Evolutionary conservation across 2,113 vertebrate species (phyloP).

Genomic region (Galeopterus variegatus): DNA sequence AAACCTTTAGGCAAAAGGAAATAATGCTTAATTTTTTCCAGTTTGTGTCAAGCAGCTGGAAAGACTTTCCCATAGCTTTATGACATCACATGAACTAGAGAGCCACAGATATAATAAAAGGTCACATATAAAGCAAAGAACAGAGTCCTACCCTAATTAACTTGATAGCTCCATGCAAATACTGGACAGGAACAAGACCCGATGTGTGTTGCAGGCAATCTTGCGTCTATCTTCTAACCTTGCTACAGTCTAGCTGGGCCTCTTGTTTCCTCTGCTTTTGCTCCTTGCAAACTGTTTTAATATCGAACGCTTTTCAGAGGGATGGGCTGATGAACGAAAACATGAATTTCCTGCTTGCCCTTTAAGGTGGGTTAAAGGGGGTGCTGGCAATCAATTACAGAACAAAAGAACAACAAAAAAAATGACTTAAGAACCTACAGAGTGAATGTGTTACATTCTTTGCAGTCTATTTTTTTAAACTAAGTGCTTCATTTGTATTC

Average conservation of each 20-base stretch:
- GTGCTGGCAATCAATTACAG: slow-evolving; percentile 88
- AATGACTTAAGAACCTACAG: slow-evolving; percentile 71
- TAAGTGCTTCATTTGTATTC: slow-evolving; percentile 51
- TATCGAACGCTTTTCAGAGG: slow-evolving; percentile 89
- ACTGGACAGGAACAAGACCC: slow-evolving; percentile 86
- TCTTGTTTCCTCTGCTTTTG: slow-evolving; percentile 88
- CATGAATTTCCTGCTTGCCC: slow-evolving; percentile 89
- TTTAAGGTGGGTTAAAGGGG: slow-evolving; percentile 90
- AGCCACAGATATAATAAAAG: slow-evolving; percentile 87
- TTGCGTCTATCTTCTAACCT: slow-evolving; percentile 86
- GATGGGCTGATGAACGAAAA: slow-evolving; percentile 89
- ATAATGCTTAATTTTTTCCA: slow-evolving; percentile 79
- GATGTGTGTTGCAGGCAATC: slow-evolving; percentile 81
- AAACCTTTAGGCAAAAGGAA: slow-evolving; percentile 84
- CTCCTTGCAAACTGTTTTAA: slow-evolving; percentile 89
- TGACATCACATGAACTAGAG: slow-evolving; percentile 86
- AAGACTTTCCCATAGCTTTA: slow-evolving; percentile 88
- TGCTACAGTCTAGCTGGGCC: slow-evolving; percentile 86
- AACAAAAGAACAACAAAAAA: slow-evolving; percentile 83
- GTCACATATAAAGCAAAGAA: slow-evolving; percentile 88
- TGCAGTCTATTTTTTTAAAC: slow-evolving; percentile 46
- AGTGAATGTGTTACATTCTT: slow-evolving; percentile 67
- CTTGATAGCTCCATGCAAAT: slow-evolving; percentile 88
- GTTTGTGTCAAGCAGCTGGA: slow-evolving; percentile 86
- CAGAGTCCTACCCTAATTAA: slow-evolving; percentile 90